Conservation (phyloP, 2,888 invertebrate genomes). For the Leucozona laternaria region DNA sequence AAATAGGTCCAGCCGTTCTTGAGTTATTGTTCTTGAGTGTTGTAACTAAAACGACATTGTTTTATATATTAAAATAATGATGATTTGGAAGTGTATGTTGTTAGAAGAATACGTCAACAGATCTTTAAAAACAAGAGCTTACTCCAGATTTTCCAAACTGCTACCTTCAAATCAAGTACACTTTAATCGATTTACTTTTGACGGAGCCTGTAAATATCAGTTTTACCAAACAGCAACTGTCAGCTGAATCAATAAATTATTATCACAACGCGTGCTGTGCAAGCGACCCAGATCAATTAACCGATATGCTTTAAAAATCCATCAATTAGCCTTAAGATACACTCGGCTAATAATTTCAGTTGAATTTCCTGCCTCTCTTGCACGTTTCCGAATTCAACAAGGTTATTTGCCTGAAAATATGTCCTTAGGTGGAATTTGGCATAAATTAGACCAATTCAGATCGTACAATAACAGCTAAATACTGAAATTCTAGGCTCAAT, state of each 20-base stretch:
- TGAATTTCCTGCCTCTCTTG: constrained; percentile 56
- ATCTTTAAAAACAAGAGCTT: too few species aligned
- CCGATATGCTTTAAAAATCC: background rate
- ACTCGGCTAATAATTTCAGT: constrained; percentile 2
- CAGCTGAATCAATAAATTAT: background rate
- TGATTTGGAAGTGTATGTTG: too few species aligned
- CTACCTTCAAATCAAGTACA: too few species aligned
- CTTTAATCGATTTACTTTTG: too few species aligned
- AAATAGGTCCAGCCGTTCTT: too few species aligned
- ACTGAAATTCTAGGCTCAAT: constrained; percentile 64
- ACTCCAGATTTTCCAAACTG: too few species aligned
- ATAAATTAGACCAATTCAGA: constrained; percentile 35
- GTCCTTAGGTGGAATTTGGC: constrained; percentile 57
- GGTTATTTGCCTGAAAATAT: constrained; percentile 45
- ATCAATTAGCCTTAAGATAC: constrained; percentile 38
- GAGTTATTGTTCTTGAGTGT: too few species aligned
- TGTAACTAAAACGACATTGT: too few species aligned
- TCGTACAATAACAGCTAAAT: constrained; percentile 34
- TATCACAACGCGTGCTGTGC: background rate
- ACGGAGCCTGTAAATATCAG: too few species aligned
- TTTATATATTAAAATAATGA: too few species aligned
- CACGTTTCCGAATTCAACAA: constrained; percentile 38
- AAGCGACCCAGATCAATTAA: background rate
- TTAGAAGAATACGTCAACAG: too few species aligned
- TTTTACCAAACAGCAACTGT: background rate